These are phyloP conservation scores for Sebastiscus tertius DNA, from an alignment of 2,797 vertebrate species.

Conservation along the genomic window DNA sequence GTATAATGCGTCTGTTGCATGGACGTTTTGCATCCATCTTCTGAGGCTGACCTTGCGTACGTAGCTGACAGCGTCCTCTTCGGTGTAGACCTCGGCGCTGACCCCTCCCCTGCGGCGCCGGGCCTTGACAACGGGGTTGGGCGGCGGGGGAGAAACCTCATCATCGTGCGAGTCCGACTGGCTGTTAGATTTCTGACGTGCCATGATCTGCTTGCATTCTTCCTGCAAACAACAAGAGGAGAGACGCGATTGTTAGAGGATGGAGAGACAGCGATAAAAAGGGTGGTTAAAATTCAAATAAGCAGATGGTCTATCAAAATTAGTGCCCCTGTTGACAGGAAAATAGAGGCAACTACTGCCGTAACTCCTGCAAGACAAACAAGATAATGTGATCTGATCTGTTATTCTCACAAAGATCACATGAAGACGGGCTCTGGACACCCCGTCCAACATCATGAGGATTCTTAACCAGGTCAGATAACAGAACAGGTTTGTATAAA, in stretches of 20 bases:
- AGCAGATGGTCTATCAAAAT: neutral
- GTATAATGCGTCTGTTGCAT: neutral
- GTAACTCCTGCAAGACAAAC: conserved; percentile 14
- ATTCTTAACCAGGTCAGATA: conserved; percentile 35
- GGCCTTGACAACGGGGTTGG: conserved; percentile 93
- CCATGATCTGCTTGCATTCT: conserved; percentile 95
- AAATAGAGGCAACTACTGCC: neutral
- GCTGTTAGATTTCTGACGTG: conserved; percentile 94
- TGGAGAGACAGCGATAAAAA: neutral
- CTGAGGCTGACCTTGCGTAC: conserved; percentile 91
- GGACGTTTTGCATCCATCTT: conserved; percentile 6
- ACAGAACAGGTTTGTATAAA: neutral
- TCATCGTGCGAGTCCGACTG: conserved; percentile 95
- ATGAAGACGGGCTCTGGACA: conserved; percentile 6
- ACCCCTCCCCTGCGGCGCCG: conserved; percentile 92
- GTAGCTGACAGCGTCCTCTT: conserved; percentile 98
- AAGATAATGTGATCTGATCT: conserved; percentile 8
- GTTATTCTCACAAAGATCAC: conserved; percentile 29
- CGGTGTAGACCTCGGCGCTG: conserved; percentile 97
- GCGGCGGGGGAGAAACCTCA: conserved; percentile 92
- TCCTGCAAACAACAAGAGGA: conserved; percentile 82
- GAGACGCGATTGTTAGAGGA: neutral
- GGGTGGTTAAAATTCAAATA: neutral
- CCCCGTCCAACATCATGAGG: conserved; percentile 4
- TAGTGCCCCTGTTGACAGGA: neutral